These are phyloP conservation scores for Nannobrachium achirus DNA, from an alignment of 2,113 vertebrate species.

Conservation along the genomic window DNA sequence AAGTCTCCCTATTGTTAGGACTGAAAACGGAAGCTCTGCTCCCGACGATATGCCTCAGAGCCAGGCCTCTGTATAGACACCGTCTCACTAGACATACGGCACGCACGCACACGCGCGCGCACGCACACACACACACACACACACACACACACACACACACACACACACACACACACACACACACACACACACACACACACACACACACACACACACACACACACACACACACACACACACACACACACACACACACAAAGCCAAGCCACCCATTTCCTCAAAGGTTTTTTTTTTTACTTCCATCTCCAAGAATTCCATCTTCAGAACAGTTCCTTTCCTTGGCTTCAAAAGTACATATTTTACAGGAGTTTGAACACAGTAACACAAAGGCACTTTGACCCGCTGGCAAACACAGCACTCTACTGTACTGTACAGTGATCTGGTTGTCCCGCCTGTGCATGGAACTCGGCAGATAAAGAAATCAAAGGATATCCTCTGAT, in stretches of 20 bases:
- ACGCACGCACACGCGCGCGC: conserved; percentile 7
- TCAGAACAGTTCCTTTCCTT: too few relatives aligned
- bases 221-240: too few relatives aligned
- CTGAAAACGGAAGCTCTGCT: conserved; percentile 68
- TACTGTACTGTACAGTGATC: too few relatives aligned
- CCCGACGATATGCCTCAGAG: conserved; percentile 61
- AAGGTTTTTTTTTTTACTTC: too few relatives aligned
- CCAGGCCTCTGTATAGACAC: conserved; percentile 41
- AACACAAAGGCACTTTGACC: not conserved
- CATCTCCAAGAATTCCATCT: too few relatives aligned
- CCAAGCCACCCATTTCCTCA: too few relatives aligned
- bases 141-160: conserved; percentile 8
- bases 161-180: not conserved
- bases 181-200: conserved; percentile 4
- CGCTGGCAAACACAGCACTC: not conserved
- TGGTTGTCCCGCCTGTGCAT: not conserved
- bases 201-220: not conserved
- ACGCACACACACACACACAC: conserved; percentile 14
- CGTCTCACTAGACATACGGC: conserved; percentile 21
- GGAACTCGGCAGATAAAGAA: not conserved
- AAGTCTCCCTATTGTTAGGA: conserved; percentile 77
- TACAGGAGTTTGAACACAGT: not conserved
- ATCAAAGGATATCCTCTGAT: not conserved
- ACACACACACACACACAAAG: too few relatives aligned
- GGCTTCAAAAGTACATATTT: too few relatives aligned